These are phyloP conservation scores for Trematomus bernacchii DNA, from an alignment of 2,797 vertebrate genomes.

Conservation along the genomic window DNA sequence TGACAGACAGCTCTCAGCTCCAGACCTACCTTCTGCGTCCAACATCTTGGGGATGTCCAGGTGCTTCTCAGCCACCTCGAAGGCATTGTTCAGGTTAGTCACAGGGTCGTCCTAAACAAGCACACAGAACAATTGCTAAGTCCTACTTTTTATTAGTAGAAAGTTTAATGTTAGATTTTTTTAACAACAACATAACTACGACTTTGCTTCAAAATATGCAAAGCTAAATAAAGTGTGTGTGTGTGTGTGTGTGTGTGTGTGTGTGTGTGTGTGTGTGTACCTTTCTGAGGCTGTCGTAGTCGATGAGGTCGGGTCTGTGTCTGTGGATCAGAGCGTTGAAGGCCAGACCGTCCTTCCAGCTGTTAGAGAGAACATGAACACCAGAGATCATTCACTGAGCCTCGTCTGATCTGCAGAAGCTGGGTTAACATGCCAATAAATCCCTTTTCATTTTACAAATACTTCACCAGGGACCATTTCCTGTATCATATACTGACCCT, in stretches of 20 bases:
- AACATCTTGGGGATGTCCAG: slow-evolving; percentile 98
- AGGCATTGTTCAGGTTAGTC: slow-evolving; percentile 96
- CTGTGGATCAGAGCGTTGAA: slow-evolving; percentile 97
- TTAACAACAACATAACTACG: background rate
- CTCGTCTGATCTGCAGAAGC: background rate
- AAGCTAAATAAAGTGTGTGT: background rate
- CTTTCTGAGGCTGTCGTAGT: slow-evolving; percentile 96
- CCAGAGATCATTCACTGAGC: no score
- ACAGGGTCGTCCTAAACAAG: slow-evolving; percentile 90
- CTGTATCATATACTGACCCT: no score
- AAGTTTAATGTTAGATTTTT: no score
- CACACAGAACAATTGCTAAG: slow-evolving; percentile 8
- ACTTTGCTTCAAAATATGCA: background rate
- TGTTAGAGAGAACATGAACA: slow-evolving; percentile 56
- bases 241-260: background rate
- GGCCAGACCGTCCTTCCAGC: slow-evolving; percentile 97
- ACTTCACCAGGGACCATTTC: no score
- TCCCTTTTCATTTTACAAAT: no score
- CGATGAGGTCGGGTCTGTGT: slow-evolving; percentile 94
- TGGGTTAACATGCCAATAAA: background rate
- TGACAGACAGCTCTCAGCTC: background rate
- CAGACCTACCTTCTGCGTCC: slow-evolving; percentile 91
- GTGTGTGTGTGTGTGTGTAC: slow-evolving; percentile 75
- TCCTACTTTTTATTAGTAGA: no score
- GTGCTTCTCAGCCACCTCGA: slow-evolving; percentile 96